A percentile compares a stretch with the other conserved stretches of the same genome.
Conservation (phyloP, 2,888 invertebrate genomes). For the Andrena minutula region DNA sequence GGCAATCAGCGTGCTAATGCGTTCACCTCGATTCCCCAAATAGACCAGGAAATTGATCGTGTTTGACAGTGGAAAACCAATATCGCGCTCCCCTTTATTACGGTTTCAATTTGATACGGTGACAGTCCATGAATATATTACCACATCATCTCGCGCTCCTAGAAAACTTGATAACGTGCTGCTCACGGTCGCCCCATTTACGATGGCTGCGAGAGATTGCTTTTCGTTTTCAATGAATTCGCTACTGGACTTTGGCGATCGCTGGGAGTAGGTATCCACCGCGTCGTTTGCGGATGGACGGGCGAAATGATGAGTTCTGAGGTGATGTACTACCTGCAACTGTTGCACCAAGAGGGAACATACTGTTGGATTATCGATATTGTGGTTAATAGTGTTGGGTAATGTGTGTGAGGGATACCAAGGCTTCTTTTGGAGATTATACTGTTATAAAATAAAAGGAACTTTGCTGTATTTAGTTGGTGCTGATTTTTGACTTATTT, state of each 20-base stretch:
- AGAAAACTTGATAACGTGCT: conserved; percentile 26
- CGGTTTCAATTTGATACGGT: conserved; percentile 54
- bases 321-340: background rate
- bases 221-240: conserved; percentile 9
- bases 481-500: too few species aligned
- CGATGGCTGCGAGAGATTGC: conserved; percentile 8
- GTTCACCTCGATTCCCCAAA: conserved; percentile 33
- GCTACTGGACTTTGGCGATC: background rate
- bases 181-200: conserved; percentile 18
- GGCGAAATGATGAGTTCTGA: background rate
- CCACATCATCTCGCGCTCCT: conserved; percentile 22
- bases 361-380: background rate
- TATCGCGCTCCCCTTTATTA: conserved; percentile 55
- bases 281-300: background rate
- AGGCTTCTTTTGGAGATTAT: too few species aligned
- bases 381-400: background rate
- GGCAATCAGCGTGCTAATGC: conserved; percentile 28
- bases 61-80: conserved; percentile 45
- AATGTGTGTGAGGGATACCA: background rate
- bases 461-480: too few species aligned
- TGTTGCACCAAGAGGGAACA: background rate
- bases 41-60: conserved; percentile 44
- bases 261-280: background rate
- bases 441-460: too few species aligned
- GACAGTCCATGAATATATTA: conserved; percentile 56